Percentiles rank a stretch among this genome's conserved stretches.
phyloP scores from a whole-genome alignment of 2,113 vertebrate genomes.

The Dolichallabes microphthalmus region DNA sequence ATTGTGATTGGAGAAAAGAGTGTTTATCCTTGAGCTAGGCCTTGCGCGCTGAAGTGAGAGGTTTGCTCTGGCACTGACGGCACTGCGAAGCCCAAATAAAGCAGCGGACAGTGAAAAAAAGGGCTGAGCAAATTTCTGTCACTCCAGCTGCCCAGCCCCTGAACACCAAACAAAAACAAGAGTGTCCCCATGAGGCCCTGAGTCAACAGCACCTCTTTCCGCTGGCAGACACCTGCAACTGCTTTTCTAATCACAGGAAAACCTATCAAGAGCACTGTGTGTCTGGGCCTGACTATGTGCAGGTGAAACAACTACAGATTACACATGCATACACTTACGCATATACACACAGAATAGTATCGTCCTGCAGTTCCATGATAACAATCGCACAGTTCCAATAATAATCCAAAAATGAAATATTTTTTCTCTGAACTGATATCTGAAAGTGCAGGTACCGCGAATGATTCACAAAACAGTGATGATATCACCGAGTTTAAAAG shows the following conservation, averaged over 20 bases:
- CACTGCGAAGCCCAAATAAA: conserved; percentile 55
- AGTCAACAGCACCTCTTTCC: conserved; percentile 71
- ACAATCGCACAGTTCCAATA: conserved; percentile 22
- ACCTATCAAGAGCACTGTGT: conserved; percentile 68
- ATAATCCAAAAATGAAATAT: conserved; percentile 11
- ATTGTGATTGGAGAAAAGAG: conserved; percentile 70
- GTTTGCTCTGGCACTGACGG: conserved; percentile 57
- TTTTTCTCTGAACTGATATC: conserved; percentile 9
- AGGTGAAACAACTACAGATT: conserved; percentile 35
- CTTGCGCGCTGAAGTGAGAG: conserved; percentile 35
- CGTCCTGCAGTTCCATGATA: background rate
- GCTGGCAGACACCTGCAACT: conserved; percentile 66
- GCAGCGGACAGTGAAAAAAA: conserved; percentile 42
- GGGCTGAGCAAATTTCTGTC: conserved; percentile 63
- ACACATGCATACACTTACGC: conserved; percentile 14
- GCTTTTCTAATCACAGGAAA: conserved; percentile 77
- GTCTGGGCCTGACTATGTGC: conserved; percentile 30
- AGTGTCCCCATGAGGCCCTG: conserved; percentile 64
- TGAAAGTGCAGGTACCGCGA: conserved; percentile 41
- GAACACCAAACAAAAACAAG: conserved; percentile 67
- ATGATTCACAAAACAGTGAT: conserved; percentile 54
- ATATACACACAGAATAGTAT: background rate
- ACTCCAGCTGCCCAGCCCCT: conserved; percentile 64
- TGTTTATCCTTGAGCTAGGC: conserved; percentile 64
- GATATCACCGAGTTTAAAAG: conserved; percentile 52